Conservation (phyloP, 2,113 vertebrate genomes). For the Pterophyllum scalare region DNA sequence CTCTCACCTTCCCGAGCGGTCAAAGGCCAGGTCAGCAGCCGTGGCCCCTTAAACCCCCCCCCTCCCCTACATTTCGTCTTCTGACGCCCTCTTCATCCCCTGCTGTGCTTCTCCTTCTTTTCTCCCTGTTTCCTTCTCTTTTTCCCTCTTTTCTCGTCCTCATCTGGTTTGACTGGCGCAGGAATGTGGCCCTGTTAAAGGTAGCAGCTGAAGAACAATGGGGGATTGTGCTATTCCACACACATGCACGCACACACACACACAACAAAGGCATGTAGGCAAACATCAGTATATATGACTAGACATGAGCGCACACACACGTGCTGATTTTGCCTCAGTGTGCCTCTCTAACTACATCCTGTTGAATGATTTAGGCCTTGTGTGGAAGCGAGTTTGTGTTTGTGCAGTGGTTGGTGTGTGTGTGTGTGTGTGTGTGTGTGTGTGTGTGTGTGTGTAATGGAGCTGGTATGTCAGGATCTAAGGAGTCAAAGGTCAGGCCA, state of each 20-base stretch:
- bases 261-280: slow-evolving; percentile 57
- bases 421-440: slow-evolving; percentile 3
- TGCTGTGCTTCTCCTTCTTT: slow-evolving; percentile 13
- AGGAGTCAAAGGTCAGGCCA: slow-evolving; percentile 75
- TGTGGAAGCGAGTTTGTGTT: slow-evolving; percentile 28
- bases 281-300: slow-evolving; percentile 67
- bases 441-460: slow-evolving; percentile 65
- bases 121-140: background rate
- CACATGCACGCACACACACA: slow-evolving; percentile 16
- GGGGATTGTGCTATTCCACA: slow-evolving; percentile 74
- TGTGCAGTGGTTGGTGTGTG: background rate
- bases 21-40: slow-evolving; percentile 74
- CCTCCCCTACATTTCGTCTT: background rate
- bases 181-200: slow-evolving; percentile 87
- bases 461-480: slow-evolving; percentile 78
- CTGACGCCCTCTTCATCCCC: slow-evolving; percentile 11
- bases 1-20: slow-evolving; percentile 86
- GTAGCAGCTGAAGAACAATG: slow-evolving; percentile 83
- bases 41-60: background rate
- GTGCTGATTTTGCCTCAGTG: slow-evolving; percentile 68
- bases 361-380: slow-evolving; percentile 79
- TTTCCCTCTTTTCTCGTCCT: slow-evolving; percentile 47
- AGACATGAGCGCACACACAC: slow-evolving; percentile 67
- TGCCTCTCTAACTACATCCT: slow-evolving; percentile 79
- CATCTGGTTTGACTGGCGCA: slow-evolving; percentile 82